A percentile compares a stretch with the other conserved stretches of the same genome.
phyloP scores from a whole-genome alignment of 2,888 invertebrate genomes.

The Acanthopleura granulata region DNA sequence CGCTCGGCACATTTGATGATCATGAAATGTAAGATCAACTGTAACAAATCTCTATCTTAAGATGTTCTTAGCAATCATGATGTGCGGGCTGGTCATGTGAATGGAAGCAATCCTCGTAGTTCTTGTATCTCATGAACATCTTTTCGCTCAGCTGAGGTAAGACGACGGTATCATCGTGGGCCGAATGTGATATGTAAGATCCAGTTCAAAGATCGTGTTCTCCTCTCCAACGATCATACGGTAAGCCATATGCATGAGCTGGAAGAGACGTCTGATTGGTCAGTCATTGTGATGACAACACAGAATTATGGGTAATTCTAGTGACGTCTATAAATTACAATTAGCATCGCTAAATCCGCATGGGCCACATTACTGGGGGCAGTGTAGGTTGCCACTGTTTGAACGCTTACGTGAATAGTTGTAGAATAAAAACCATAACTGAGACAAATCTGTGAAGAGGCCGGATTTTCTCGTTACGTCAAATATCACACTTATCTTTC shows the following conservation, averaged over 20 bases:
- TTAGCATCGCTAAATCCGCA: no score
- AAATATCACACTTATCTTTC: no score
- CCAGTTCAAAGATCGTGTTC: constrained; percentile 17
- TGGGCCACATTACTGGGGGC: no score
- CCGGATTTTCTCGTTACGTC: no score
- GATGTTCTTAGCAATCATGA: no score
- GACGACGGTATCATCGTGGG: background rate
- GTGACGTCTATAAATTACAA: background rate
- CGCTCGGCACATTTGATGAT: no score
- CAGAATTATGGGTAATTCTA: background rate
- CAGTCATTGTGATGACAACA: background rate
- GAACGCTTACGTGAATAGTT: background rate
- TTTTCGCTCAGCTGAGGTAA: background rate
- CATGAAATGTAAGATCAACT: no score
- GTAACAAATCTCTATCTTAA: no score
- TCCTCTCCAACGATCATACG: constrained; percentile 15
- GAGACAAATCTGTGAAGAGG: no score
- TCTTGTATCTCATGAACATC: constrained; percentile 7
- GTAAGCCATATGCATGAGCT: constrained; percentile 16
- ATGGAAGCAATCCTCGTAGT: constrained; percentile 14
- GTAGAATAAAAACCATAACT: no score
- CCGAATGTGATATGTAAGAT: background rate
- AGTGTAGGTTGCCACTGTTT: background rate
- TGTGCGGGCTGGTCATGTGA: background rate
- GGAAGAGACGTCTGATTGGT: no score